Evolutionary conservation across 2,888 invertebrate genomes (phyloP).

Genomic region (Trimorus sp.): DNA sequence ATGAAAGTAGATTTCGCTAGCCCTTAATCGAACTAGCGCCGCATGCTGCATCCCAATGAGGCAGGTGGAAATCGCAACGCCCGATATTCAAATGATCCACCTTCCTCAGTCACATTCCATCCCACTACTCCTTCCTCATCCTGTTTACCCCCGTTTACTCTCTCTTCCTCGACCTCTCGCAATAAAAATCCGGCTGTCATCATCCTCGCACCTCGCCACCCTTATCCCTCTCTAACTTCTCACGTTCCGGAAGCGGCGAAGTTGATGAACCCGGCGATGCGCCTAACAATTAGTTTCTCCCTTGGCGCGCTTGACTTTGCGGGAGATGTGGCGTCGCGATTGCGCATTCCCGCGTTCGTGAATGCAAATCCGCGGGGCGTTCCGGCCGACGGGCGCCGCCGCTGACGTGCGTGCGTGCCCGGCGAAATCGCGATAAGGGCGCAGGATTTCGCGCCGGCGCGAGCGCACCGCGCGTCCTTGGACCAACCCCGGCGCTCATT

Average conservation of each 20-base stretch:
- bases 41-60: too few species aligned
- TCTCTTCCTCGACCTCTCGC: too few species aligned
- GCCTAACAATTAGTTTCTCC: slow-evolving; percentile 50
- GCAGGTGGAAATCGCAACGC: too few species aligned
- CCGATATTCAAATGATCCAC: too few species aligned
- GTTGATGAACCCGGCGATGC: slow-evolving; percentile 48
- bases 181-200: not conserved
- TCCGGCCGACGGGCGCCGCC: slow-evolving; percentile 39
- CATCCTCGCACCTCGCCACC: not conserved
- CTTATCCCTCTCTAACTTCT: slow-evolving; percentile 2
- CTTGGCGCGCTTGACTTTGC: slow-evolving; percentile 39
- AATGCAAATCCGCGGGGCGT: slow-evolving; percentile 55
- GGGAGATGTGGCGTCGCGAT: slow-evolving; percentile 51
- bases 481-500: slow-evolving; percentile 44
- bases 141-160: too few species aligned
- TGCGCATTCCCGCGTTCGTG: slow-evolving; percentile 46
- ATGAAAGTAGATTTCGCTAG: too few species aligned
- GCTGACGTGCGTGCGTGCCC: slow-evolving; percentile 44
- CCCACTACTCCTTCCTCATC: too few species aligned
- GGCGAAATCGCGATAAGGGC: slow-evolving; percentile 49
- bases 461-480: slow-evolving; percentile 8
- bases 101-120: too few species aligned
- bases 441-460: slow-evolving; percentile 17
- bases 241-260: slow-evolving; percentile 34
- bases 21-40: too few species aligned